Conservation (phyloP, 2,113 vertebrate genomes). For the Carassius gibelio region DNA sequence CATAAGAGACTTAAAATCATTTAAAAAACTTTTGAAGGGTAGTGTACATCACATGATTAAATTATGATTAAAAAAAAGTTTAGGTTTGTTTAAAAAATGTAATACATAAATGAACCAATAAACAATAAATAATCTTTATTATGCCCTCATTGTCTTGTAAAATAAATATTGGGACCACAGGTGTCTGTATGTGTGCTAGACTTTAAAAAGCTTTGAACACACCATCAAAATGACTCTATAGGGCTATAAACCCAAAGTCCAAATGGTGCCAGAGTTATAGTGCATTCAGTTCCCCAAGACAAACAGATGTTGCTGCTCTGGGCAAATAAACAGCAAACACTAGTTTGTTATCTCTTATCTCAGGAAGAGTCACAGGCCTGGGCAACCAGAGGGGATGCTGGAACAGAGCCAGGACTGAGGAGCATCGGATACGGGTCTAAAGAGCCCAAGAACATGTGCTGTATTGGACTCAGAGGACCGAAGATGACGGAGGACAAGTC, state of each 20-base stretch:
- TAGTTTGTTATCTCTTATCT: background rate
- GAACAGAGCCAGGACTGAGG: background rate
- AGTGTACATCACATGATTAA: background rate
- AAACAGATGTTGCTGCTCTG: slow-evolving; percentile 25
- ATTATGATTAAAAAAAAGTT: background rate
- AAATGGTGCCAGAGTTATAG: slow-evolving; percentile 1
- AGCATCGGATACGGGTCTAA: background rate
- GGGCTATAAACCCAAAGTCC: slow-evolving; percentile 1
- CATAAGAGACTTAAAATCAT: background rate
- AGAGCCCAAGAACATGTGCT: background rate
- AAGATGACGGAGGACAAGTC: background rate
- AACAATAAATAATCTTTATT: background rate
- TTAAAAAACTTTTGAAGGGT: background rate
- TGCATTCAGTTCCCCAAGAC: slow-evolving; percentile 10
- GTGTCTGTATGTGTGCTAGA: background rate
- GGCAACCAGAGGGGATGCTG: background rate
- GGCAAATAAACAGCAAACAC: slow-evolving; percentile 33
- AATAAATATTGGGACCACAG: background rate
- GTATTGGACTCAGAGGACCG: background rate
- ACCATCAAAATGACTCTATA: slow-evolving; percentile 32
- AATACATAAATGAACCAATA: background rate
- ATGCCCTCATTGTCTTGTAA: background rate
- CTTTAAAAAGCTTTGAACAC: slow-evolving; percentile 6
- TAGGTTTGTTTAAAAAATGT: background rate
- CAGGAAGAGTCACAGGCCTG: background rate